Conservation (phyloP, 2,888 invertebrate species). For the Napeogenes inachia region DNA sequence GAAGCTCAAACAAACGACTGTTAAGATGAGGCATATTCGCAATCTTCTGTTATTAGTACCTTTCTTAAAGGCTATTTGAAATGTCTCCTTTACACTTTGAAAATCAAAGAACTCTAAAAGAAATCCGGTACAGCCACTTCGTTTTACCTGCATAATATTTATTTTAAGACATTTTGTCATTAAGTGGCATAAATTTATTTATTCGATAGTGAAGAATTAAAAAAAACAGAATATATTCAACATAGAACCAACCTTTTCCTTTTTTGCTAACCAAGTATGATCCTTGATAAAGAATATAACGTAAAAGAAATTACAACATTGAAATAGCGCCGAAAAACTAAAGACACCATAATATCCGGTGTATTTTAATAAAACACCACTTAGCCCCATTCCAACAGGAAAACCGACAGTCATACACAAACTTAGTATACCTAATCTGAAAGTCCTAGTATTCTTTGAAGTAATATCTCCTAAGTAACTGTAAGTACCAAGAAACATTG, state of each 20-base stretch:
- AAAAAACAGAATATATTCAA: slow-evolving; percentile 13
- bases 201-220: too few species aligned
- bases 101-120: slow-evolving; percentile 70
- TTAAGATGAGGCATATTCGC: slow-evolving; percentile 56
- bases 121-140: slow-evolving; percentile 49
- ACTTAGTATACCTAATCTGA: slow-evolving; percentile 76
- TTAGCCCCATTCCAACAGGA: slow-evolving; percentile 67
- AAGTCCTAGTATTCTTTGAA: slow-evolving; percentile 74
- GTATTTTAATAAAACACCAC: slow-evolving; percentile 57
- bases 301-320: slow-evolving; percentile 65
- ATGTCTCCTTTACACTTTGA: slow-evolving; percentile 65
- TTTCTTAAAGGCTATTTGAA: slow-evolving; percentile 72
- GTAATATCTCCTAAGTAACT: slow-evolving; percentile 80
- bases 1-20: slow-evolving; percentile 59
- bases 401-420: slow-evolving; percentile 72
- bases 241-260: slow-evolving; percentile 53
- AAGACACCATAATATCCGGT: slow-evolving; percentile 78
- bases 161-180: not conserved
- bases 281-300: slow-evolving; percentile 63
- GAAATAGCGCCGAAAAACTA: slow-evolving; percentile 56
- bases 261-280: slow-evolving; percentile 62
- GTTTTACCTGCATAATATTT: slow-evolving; percentile 46
- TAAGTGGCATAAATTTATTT: too few species aligned
- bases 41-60: slow-evolving; percentile 63
- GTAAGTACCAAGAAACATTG: slow-evolving; percentile 76